phyloP scores from a whole-genome alignment of 1,140 invertebrate species.

The Saccostrea cuccullata region DNA sequence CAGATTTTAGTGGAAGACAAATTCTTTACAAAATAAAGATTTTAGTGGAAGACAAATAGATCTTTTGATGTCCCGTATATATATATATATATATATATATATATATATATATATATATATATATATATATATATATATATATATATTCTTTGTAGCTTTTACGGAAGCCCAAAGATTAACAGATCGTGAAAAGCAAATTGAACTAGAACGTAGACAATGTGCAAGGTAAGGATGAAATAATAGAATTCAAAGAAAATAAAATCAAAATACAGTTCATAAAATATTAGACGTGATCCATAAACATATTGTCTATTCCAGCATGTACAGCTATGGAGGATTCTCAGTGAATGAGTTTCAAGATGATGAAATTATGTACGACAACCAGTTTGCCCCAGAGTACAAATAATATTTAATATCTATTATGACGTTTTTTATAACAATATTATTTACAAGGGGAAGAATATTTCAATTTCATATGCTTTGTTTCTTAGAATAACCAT shows the following conservation, averaged over 20 bases:
- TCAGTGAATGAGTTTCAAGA: slow-evolving; percentile 21
- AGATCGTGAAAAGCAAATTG: background rate
- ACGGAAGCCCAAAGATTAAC: background rate
- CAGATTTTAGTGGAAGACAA: no score
- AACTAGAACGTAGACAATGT: background rate
- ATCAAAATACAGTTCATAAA: background rate
- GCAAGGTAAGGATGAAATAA: background rate
- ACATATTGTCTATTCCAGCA: background rate
- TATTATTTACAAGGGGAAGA: no score
- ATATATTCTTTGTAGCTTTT: background rate
- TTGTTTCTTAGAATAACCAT: no score
- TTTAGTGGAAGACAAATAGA: no score
- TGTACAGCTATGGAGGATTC: background rate
- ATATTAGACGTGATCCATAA: background rate
- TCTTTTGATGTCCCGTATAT: no score
- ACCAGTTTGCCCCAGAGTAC: background rate
- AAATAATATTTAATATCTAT: background rate
- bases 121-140: no score
- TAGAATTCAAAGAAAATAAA: background rate
- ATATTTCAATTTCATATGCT: no score
- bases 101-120: no score
- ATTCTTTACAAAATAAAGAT: no score
- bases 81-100: no score
- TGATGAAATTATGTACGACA: background rate
- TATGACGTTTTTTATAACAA: no score